A percentile compares a stretch with the other conserved stretches of the same genome.
Evolutionary conservation across 2,888 invertebrate genomes (phyloP).

Genomic region (Listrodromus nycthemerus): DNA sequence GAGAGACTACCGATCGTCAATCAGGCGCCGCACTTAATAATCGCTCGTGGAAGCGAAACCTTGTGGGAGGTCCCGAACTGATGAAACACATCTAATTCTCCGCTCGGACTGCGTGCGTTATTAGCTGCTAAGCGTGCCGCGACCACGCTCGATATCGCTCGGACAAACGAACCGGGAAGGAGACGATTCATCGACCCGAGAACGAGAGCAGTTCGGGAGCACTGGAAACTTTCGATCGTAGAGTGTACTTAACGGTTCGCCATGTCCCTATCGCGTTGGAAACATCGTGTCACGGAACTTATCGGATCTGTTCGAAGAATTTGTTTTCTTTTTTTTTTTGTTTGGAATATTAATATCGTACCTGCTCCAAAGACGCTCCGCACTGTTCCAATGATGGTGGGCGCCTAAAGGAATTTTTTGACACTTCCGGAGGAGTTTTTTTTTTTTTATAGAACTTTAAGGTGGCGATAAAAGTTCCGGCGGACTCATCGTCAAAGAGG

Average conservation of each 20-base stretch:
- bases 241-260: neutral
- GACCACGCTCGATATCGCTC: neutral
- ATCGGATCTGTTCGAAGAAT: neutral
- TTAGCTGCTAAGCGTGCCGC: slow-evolving; percentile 24
- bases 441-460: neutral
- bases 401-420: neutral
- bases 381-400: neutral
- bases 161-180: slow-evolving; percentile 18
- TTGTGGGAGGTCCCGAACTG: slow-evolving; percentile 38
- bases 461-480: neutral
- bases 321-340: neutral
- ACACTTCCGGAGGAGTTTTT: neutral
- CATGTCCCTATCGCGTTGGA: neutral
- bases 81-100: slow-evolving; percentile 25
- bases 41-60: neutral
- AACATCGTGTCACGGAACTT: neutral
- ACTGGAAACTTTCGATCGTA: slow-evolving; percentile 5
- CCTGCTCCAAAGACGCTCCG: neutral
- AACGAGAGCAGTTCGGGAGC: neutral
- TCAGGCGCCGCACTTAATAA: slow-evolving; percentile 21
- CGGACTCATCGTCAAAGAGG: no score
- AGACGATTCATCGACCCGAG: slow-evolving; percentile 4
- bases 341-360: neutral
- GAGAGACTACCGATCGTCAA: slow-evolving; percentile 26
- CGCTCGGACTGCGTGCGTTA: neutral